These are phyloP conservation scores for Macropus fuliginosus DNA, from an alignment of 2,797 vertebrate genomes.

Conservation along the genomic window DNA sequence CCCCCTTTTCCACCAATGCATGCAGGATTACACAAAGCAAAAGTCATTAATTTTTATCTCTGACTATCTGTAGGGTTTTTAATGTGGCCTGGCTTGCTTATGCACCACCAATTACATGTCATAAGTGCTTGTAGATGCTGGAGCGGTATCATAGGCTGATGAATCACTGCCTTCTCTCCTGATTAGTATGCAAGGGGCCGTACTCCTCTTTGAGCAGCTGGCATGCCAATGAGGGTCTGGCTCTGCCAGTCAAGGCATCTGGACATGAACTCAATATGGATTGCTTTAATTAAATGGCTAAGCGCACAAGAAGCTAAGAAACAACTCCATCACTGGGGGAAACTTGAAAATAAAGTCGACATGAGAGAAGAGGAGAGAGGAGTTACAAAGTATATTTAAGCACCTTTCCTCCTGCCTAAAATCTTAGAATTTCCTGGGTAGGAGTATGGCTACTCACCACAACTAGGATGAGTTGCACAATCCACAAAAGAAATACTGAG, in stretches of 20 bases:
- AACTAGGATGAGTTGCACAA: slow-evolving; percentile 52
- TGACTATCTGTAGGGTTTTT: slow-evolving; percentile 91
- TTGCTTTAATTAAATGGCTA: slow-evolving; percentile 90
- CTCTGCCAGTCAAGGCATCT: slow-evolving; percentile 89
- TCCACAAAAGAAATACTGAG: slow-evolving; percentile 39
- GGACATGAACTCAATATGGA: slow-evolving; percentile 91
- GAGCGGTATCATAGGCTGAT: slow-evolving; percentile 87
- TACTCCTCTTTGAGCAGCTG: slow-evolving; percentile 88
- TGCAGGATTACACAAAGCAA: slow-evolving; percentile 91
- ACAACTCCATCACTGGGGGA: slow-evolving; percentile 88
- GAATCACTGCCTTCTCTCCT: slow-evolving; percentile 88
- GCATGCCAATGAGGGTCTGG: slow-evolving; percentile 89
- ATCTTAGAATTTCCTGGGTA: slow-evolving; percentile 49
- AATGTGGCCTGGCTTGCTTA: slow-evolving; percentile 91
- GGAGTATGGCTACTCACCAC: slow-evolving; percentile 64
- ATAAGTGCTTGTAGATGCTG: slow-evolving; percentile 91
- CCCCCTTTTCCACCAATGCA: slow-evolving; percentile 81
- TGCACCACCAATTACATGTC: slow-evolving; percentile 91
- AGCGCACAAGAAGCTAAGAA: slow-evolving; percentile 87
- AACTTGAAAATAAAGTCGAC: slow-evolving; percentile 86
- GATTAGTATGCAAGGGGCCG: slow-evolving; percentile 88
- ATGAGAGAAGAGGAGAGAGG: slow-evolving; percentile 65
- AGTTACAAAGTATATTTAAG: slow-evolving; percentile 75
- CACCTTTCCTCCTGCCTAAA: slow-evolving; percentile 73
- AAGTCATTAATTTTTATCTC: slow-evolving; percentile 94